phyloP scores from a whole-genome alignment of 2,797 vertebrate genomes.

The Gadopsis marmoratus region DNA sequence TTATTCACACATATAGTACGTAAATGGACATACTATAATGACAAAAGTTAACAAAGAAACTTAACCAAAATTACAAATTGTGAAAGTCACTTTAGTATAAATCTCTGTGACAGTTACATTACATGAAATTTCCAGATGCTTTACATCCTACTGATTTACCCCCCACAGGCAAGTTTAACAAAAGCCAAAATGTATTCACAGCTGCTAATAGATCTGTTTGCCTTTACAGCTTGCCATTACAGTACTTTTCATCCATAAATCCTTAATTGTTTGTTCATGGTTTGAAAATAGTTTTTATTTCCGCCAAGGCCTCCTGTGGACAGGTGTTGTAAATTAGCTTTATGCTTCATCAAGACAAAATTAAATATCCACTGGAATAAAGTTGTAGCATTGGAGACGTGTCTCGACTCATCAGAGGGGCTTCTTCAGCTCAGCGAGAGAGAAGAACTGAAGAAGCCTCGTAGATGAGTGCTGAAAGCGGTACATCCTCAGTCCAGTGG shows the following conservation, averaged over 20 bases:
- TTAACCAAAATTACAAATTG: constrained; percentile 4
- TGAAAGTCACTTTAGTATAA: constrained; percentile 22
- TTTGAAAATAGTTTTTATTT: constrained; percentile 54
- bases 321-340: constrained; percentile 63
- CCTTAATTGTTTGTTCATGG: constrained; percentile 61
- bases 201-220: constrained; percentile 60
- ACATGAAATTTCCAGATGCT: constrained; percentile 42
- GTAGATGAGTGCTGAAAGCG: constrained; percentile 24
- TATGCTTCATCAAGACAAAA: constrained; percentile 50
- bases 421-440: constrained; percentile 17
- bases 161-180: constrained; percentile 35
- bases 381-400: constrained; percentile 36
- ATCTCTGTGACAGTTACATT: constrained; percentile 32
- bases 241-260: constrained; percentile 49
- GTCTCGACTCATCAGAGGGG: constrained; percentile 39
- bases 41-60: constrained; percentile 15
- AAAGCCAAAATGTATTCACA: constrained; percentile 55
- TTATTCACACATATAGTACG: not conserved
- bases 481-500: constrained; percentile 17
- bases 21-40: not conserved
- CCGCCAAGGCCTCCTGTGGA: constrained; percentile 29
- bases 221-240: constrained; percentile 43
- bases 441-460: constrained; percentile 21
- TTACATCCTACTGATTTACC: constrained; percentile 12
- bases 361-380: constrained; percentile 48